Percentiles rank a stretch among this genome's conserved stretches.
phyloP scores from a whole-genome alignment of 2,113 vertebrate genomes.

The Notiomystis cincta region DNA sequence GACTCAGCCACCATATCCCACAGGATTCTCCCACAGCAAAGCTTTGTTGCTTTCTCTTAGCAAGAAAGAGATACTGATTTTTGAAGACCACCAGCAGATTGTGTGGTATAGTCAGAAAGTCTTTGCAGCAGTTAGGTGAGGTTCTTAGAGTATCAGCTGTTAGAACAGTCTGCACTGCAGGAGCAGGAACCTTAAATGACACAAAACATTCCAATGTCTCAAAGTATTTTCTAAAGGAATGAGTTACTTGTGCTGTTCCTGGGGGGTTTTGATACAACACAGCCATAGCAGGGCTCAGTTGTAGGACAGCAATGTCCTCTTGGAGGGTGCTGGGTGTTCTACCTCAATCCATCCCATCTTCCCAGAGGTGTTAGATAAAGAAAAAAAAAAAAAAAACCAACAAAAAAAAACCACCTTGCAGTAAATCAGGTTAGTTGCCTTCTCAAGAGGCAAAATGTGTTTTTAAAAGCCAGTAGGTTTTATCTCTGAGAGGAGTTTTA shows the following conservation, averaged over 20 bases:
- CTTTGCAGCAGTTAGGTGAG: not conserved
- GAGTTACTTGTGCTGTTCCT: not conserved
- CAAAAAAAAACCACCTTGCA: not conserved
- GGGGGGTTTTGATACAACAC: not conserved
- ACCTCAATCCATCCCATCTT: not conserved
- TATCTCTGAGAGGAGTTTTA: not conserved
- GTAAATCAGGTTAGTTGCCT: not conserved
- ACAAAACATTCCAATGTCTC: not conserved
- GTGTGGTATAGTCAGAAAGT: not conserved
- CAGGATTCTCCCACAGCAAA: not conserved
- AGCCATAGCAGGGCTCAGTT: not conserved
- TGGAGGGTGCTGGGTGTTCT: not conserved
- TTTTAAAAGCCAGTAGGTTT: not conserved
- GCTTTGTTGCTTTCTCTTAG: not conserved
- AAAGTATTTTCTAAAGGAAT: not conserved
- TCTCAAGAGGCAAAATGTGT: not conserved
- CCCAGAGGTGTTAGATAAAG: not conserved
- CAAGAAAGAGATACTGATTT: not conserved
- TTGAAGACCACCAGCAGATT: not conserved
- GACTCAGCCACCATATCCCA: not conserved
- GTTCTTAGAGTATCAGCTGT: not conserved
- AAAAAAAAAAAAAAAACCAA: not conserved
- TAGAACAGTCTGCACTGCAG: not conserved
- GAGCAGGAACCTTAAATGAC: not conserved
- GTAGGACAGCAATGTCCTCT: not conserved